phyloP scores from a whole-genome alignment of 1,140 invertebrate genomes.

The Aphelinus atriplicis region DNA sequence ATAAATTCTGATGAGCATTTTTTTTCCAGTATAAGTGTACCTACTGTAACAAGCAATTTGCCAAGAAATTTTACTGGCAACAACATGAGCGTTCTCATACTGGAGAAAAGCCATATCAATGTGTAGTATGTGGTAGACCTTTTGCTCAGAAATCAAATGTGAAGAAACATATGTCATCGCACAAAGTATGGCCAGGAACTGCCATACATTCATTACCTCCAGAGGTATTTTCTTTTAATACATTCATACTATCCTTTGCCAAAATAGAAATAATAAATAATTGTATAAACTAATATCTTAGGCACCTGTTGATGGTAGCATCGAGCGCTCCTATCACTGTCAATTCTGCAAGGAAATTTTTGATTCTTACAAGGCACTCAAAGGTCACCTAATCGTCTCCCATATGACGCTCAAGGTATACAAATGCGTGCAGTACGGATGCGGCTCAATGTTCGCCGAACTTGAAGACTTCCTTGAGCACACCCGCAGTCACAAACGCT shows the following conservation, averaged over 20 bases:
- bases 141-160: conserved; percentile 75
- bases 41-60: conserved; percentile 68
- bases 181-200: conserved; percentile 70
- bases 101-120: conserved; percentile 73
- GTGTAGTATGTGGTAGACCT: conserved; percentile 72
- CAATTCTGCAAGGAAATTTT: conserved; percentile 65
- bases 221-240: conserved; percentile 49
- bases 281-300: conserved; percentile 36
- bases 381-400: conserved; percentile 60
- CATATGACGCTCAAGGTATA: conserved; percentile 70
- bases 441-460: conserved; percentile 71
- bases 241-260: background rate
- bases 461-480: conserved; percentile 74
- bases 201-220: conserved; percentile 62
- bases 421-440: conserved; percentile 73
- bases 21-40: conserved; percentile 62
- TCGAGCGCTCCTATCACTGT: conserved; percentile 62
- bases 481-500: conserved; percentile 69
- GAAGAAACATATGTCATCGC: conserved; percentile 75
- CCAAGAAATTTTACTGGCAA: conserved; percentile 68
- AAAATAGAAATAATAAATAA: conserved; percentile 6
- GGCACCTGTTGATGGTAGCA: conserved; percentile 60
- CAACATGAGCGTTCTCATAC: conserved; percentile 71
- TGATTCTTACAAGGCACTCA: conserved; percentile 62
- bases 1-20: conserved; percentile 19